Evolutionary conservation across 23 tunicate species (phyloP), one percentile per base, ranked within the genome.

Genomic region (Diplosoma virens): DNA sequence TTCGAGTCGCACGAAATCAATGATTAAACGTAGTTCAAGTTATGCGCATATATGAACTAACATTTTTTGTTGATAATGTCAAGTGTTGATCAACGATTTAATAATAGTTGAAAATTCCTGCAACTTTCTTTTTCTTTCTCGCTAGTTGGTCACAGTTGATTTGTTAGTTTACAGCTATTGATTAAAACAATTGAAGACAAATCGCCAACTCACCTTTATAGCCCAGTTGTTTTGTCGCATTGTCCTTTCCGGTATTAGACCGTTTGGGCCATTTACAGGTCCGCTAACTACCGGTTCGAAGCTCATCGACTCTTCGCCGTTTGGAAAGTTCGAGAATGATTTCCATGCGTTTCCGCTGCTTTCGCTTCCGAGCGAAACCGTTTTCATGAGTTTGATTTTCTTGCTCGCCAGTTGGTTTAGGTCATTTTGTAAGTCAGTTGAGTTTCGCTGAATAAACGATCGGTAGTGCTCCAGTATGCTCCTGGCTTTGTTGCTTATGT

Each of bases 221-320:
- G 97, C 97, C 97, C 97, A 92, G 76, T 92, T 92, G 54, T 92
- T 92, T 55, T 92, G 97, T 59, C 97, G 37, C 97, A 92, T 92
- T 33, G 97, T 92, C 61, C 97, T 30, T 63, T 92, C 97, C 35
- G 97, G 97, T 32, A 92, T 92, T 67, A 80, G 28, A 16, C 86
- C 84, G 31, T 70, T 85, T 71, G 58, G 69, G 5, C 82, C 97
- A 76, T 68, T 81, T 26, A 60, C 75, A 0, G 79, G 63, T 69
- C 64, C 80, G 47, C 48, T 79, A 35, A 45, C 23, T 7, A 64
- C 77, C 22, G 87, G 75, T 56, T 58, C 79, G 35, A 70, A 76
- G 2, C 54, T 36, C 3, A 82, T 27, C 3, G 71, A 53, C 17
- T 46, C 74, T 60, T 71, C 70, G 4, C 71, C 71, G 30, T 74